A percentile compares a stretch with the other conserved stretches of the same genome.
phyloP scores from a whole-genome alignment of 1,140 invertebrate species.

The Ctenoplectra terminalis region DNA sequence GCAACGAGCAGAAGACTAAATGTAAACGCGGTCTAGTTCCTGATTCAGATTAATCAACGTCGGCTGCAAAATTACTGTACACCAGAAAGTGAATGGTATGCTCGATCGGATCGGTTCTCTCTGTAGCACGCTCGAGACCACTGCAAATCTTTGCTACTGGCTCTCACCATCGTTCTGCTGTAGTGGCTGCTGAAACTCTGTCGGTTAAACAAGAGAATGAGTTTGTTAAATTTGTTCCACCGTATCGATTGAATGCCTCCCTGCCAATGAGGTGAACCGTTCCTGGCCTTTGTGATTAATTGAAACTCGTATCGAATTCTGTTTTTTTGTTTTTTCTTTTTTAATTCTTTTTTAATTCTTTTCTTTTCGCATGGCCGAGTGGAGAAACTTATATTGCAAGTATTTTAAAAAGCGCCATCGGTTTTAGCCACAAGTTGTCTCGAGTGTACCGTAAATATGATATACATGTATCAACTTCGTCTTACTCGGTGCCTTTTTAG shows the following conservation, averaged over 20 bases:
- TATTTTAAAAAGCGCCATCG: neutral
- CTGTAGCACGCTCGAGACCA: slow-evolving; percentile 41
- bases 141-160: slow-evolving; percentile 57
- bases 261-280: slow-evolving; percentile 3
- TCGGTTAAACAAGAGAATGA: slow-evolving; percentile 43
- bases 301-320: no score
- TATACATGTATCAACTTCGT: neutral
- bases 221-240: slow-evolving; percentile 43
- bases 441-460: neutral
- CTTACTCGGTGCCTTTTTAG: neutral
- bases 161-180: neutral
- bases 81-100: slow-evolving; percentile 13
- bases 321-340: no score
- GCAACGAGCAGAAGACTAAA: neutral
- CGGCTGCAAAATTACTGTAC: slow-evolving; percentile 28
- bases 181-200: slow-evolving; percentile 30
- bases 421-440: neutral
- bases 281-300: no score
- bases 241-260: slow-evolving; percentile 1
- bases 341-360: neutral
- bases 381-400: neutral
- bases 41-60: slow-evolving; percentile 29
- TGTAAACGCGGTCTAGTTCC: neutral
- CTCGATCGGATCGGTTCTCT: slow-evolving; percentile 47
- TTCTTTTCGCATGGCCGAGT: no score